phyloP scores from a whole-genome alignment of 2,888 invertebrate genomes.

The Epirrita christyi region DNA sequence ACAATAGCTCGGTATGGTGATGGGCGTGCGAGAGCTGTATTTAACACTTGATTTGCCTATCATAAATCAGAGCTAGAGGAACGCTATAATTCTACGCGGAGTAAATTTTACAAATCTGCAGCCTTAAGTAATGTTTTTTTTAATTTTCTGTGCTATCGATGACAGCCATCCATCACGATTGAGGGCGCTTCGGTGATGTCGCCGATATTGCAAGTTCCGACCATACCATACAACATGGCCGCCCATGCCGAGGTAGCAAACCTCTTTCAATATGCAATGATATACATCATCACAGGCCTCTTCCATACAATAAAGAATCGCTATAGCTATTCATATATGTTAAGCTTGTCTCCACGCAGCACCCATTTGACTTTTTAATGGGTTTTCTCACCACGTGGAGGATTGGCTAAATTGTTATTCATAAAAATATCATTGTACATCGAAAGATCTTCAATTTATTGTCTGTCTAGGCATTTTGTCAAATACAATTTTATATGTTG shows the following conservation, averaged over 20 bases:
- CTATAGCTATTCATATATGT: no score
- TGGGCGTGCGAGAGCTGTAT: no score
- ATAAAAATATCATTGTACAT: constrained; percentile 10
- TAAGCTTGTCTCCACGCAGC: no score
- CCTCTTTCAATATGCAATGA: constrained; percentile 28
- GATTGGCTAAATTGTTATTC: not conserved
- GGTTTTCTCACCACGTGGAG: no score
- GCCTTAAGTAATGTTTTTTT: no score
- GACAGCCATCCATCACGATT: constrained; percentile 66
- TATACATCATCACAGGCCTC: not conserved
- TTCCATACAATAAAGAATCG: no score
- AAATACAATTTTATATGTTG: constrained; percentile 7
- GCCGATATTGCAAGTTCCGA: constrained; percentile 69
- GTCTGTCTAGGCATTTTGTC: not conserved
- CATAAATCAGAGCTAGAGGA: no score
- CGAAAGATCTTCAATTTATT: constrained; percentile 7
- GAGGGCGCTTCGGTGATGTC: constrained; percentile 67
- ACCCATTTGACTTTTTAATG: no score
- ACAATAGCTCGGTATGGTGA: no score
- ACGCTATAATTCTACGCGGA: no score
- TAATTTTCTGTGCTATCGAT: constrained; percentile 36
- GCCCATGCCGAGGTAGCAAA: constrained; percentile 55
- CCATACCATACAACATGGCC: constrained; percentile 42
- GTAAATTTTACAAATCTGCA: no score
- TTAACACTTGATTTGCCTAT: no score